These are phyloP conservation scores for Ceratotherium simum DNA, from an alignment of 2,113 vertebrate species.

Conservation along the genomic window DNA sequence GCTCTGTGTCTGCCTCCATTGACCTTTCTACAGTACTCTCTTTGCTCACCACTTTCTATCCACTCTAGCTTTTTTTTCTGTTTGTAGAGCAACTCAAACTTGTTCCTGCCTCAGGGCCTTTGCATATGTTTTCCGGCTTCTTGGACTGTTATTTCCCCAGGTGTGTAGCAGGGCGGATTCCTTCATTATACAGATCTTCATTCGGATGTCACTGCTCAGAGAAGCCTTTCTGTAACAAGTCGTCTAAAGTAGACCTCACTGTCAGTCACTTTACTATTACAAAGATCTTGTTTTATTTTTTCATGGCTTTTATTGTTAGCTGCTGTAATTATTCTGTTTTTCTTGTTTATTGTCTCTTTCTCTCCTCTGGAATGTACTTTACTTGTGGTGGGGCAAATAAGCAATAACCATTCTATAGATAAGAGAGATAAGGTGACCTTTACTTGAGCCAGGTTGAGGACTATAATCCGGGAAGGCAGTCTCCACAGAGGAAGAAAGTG, in stretches of 20 bases:
- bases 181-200: not conserved
- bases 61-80: not conserved
- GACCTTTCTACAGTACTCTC: not conserved
- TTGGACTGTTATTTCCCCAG: not conserved
- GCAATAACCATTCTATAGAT: too few relatives aligned
- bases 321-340: not conserved
- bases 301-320: not conserved
- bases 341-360: not conserved
- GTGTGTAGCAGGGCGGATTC: not conserved
- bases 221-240: conserved; percentile 14
- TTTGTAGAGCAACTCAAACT: not conserved
- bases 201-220: not conserved
- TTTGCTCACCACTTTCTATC: not conserved
- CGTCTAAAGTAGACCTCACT: not conserved
- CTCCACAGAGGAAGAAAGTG: too few relatives aligned
- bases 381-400: too few relatives aligned
- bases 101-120: not conserved
- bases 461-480: too few relatives aligned
- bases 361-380: not conserved
- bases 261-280: not conserved
- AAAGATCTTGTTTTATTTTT: not conserved
- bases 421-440: too few relatives aligned
- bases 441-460: too few relatives aligned
- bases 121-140: not conserved
- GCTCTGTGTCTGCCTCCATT: not conserved